Conservation (phyloP, 2,113 vertebrate genomes). For the Callorhinus ursinus region DNA sequence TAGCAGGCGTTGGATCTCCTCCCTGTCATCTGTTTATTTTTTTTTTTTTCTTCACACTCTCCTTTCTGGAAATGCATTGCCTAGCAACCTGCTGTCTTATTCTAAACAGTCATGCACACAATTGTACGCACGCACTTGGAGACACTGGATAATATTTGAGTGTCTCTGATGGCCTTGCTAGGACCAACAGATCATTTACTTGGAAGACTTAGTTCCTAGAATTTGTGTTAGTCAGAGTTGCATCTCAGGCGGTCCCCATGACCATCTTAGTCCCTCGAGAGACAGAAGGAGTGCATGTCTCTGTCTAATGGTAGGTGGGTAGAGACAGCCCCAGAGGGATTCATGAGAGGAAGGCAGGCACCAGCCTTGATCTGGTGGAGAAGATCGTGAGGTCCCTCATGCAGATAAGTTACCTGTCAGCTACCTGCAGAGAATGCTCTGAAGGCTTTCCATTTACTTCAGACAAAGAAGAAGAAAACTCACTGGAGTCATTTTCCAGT, state of each 20-base stretch:
- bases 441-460: not conserved
- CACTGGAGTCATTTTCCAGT: not conserved
- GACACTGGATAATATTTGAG: conserved; percentile 80
- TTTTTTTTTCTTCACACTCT: conserved; percentile 80
- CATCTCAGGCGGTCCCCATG: not conserved
- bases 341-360: not conserved
- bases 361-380: not conserved
- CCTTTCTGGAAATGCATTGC: conserved; percentile 79
- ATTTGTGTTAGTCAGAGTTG: conserved; percentile 82
- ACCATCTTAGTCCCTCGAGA: not conserved
- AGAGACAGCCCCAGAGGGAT: not conserved
- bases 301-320: not conserved
- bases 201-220: conserved; percentile 84
- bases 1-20: conserved; percentile 84
- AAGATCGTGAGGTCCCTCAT: not conserved
- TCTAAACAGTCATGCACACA: conserved; percentile 81
- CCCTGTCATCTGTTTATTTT: conserved; percentile 84
- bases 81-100: conserved; percentile 82
- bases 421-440: not conserved
- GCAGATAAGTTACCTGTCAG: not conserved
- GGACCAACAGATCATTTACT: conserved; percentile 81
- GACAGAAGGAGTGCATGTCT: not conserved
- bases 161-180: conserved; percentile 81
- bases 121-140: conserved; percentile 36
- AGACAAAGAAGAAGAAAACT: not conserved